phyloP scores from a whole-genome alignment of 1,140 invertebrate genomes.

The Drosophila elegans region DNA sequence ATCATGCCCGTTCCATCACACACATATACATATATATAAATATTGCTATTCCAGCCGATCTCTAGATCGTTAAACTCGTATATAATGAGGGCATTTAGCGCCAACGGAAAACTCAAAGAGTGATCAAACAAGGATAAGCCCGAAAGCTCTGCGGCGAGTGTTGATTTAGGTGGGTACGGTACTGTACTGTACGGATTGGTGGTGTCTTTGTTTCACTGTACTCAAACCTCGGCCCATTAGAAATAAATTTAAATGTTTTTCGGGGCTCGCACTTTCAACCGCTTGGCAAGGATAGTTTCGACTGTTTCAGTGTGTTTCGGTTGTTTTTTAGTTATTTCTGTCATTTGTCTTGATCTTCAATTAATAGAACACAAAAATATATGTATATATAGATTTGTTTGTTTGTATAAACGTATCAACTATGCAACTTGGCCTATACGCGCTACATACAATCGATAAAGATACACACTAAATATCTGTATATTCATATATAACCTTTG shows the following conservation, averaged over 20 bases:
- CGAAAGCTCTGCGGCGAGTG: slow-evolving; percentile 36
- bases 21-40: slow-evolving; percentile 32
- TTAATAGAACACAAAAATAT: slow-evolving; percentile 45
- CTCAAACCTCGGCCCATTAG: slow-evolving; percentile 3
- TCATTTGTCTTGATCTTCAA: slow-evolving; percentile 20
- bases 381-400: slow-evolving; percentile 36
- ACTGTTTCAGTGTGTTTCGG: slow-evolving; percentile 14
- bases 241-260: too few relatives aligned
- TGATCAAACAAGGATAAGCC: slow-evolving; percentile 4
- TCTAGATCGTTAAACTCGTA: slow-evolving; percentile 42
- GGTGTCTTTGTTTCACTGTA: slow-evolving; percentile 17
- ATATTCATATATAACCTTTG: slow-evolving; percentile 51
- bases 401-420: slow-evolving; percentile 48
- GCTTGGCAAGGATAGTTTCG: slow-evolving; percentile 10
- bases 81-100: slow-evolving; percentile 16
- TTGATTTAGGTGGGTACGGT: slow-evolving; percentile 46
- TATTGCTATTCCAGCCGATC: slow-evolving; percentile 59
- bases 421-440: slow-evolving; percentile 56
- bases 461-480: slow-evolving; percentile 44
- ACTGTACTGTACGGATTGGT: slow-evolving; percentile 48
- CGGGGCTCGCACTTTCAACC: not conserved
- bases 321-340: slow-evolving; percentile 1
- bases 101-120: slow-evolving; percentile 5
- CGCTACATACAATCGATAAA: slow-evolving; percentile 29
- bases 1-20: slow-evolving; percentile 6